Percentiles rank a stretch among this genome's conserved stretches.
Evolutionary conservation across 2,113 vertebrate species (phyloP).

Genomic region (Notechis scutatus): DNA sequence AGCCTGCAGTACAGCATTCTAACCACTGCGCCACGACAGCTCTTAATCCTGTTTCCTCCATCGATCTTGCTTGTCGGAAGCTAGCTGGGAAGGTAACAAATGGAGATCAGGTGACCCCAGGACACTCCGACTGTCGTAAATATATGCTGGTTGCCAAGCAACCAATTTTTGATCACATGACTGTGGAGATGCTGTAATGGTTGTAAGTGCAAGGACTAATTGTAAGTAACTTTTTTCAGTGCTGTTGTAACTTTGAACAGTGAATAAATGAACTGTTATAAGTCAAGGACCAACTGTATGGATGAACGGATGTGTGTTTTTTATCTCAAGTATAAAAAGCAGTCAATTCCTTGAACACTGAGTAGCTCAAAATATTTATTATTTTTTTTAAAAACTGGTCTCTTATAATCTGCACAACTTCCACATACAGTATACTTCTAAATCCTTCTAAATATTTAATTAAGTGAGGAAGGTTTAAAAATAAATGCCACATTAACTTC

Average conservation of each 20-base stretch:
- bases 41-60: not conserved
- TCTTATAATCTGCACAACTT: not conserved
- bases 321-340: not conserved
- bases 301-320: not conserved
- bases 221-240: no score
- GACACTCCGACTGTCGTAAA: not conserved
- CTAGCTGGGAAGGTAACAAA: not conserved
- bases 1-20: no score
- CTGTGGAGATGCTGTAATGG: not conserved
- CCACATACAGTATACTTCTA: not conserved
- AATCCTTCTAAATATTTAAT: not conserved
- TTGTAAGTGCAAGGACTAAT: no score
- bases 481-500: constrained; percentile 13
- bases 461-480: not conserved
- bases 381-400: not conserved
- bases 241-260: no score
- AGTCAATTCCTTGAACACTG: not conserved
- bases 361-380: not conserved
- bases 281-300: not conserved
- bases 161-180: not conserved
- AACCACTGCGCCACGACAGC: no score
- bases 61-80: not conserved
- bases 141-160: not conserved
- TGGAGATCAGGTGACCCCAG: not conserved
- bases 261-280: not conserved